These are phyloP conservation scores for Petrocephalus sullivani DNA, from an alignment of 2,797 vertebrate genomes.

Conservation along the genomic window DNA sequence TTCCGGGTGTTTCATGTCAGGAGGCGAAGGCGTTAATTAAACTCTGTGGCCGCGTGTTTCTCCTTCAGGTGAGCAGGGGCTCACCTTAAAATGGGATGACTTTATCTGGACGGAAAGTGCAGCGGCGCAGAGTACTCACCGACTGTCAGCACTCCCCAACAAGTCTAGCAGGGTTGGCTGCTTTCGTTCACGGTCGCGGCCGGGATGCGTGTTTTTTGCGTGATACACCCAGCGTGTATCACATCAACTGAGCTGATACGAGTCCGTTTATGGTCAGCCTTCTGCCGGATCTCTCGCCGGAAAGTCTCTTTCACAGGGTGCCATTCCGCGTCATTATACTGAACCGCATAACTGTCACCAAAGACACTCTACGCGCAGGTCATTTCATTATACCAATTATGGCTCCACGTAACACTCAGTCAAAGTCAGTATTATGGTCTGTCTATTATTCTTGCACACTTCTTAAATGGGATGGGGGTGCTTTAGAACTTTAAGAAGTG, in stretches of 20 bases:
- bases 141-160: not conserved
- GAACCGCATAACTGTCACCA: not conserved
- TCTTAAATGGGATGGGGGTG: not conserved
- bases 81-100: not conserved
- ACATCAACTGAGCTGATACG: not conserved
- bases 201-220: not conserved
- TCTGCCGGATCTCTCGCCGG: not conserved
- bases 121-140: not conserved
- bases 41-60: constrained; percentile 47
- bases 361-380: not conserved
- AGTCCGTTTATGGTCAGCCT: not conserved
- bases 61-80: not conserved
- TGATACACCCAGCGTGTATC: not conserved
- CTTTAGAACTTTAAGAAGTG: not conserved
- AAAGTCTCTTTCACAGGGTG: not conserved
- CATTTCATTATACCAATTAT: not conserved
- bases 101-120: not conserved
- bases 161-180: not conserved
- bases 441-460: not conserved
- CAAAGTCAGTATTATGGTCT: not conserved
- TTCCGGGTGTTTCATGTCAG: constrained; percentile 49
- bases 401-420: not conserved
- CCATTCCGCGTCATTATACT: not conserved
- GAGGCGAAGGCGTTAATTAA: constrained; percentile 45
- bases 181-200: not conserved